Base-by-base conservation (phyloP, 2,888 invertebrate species). In the Lottia gigantea region DNA sequence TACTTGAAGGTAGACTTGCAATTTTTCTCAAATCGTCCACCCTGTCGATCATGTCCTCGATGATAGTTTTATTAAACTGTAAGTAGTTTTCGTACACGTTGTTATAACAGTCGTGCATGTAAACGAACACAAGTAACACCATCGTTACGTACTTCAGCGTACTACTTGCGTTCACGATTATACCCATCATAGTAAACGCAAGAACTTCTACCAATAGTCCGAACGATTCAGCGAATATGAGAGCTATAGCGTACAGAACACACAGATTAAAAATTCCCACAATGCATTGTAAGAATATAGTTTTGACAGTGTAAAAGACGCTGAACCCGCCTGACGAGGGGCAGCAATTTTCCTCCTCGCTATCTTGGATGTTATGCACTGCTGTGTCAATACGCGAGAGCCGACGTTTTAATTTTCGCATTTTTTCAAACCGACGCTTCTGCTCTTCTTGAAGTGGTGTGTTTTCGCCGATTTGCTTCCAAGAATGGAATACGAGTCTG, bases 71-170 rank as follows among this genome's bases (percentile, higher is more conserved):
- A 76, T 87, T 86, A 71, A 88, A 85, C 63, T 82, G 84, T 46
- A 87, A 79, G 74, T 88, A 88, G 69, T 85, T 87, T 66, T 86
- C 84, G 68, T 85, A 85, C 40, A 88, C 88, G 72, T 87, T 87
- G 76, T 84, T 84, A 76, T 86, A 88, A 71, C 85, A 85, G 80
- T 85, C 86, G 74, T 86, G 86, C 81, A 83, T 83, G 78, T 88
- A 88, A 15, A 88, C 82, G 70, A 81, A 75, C 12, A 85, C 84
- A 67, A 86, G 80, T 46, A 87, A 75, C 14, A 79, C 84, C 80
- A 88, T 83, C 25, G 85, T 82, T 31, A 86, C 81, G 71, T 88
- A 87, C 62, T 85, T 80, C 8, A 84, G 79, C 1, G 84, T 83
- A 23, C 80, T 78, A 19, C 83, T 82, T 0, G 86, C 86, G 66